phyloP scores from a whole-genome alignment of 2,888 invertebrate genomes.

The Argynnis bischoffii region DNA sequence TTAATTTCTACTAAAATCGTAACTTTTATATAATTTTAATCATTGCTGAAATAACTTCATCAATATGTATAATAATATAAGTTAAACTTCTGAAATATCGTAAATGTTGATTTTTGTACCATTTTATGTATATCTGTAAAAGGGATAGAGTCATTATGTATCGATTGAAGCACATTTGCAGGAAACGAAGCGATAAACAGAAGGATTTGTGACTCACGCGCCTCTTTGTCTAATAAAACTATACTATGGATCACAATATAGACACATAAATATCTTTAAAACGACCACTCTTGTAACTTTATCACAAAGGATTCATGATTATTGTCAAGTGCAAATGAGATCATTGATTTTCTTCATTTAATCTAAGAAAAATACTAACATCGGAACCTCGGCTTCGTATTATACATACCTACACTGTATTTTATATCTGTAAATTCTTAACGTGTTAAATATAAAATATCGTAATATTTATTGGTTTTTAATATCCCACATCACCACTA shows the following conservation, averaged over 20 bases:
- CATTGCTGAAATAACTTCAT: no score
- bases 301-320: constrained; percentile 21
- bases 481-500: no score
- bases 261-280: constrained; percentile 11
- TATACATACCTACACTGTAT: neutral
- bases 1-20: no score
- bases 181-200: constrained; percentile 56
- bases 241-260: constrained; percentile 22
- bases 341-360: constrained; percentile 18
- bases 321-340: constrained; percentile 17
- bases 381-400: neutral
- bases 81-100: no score
- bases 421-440: neutral
- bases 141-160: neutral
- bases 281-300: constrained; percentile 18
- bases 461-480: no score
- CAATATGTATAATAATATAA: no score
- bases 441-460: no score
- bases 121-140: neutral
- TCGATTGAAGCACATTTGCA: constrained; percentile 38
- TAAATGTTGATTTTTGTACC: neutral
- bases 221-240: constrained; percentile 39
- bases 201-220: constrained; percentile 54
- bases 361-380: constrained; percentile 5
- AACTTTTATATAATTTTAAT: no score